Conservation (phyloP, 2,797 vertebrate species). For the Mallotus villosus region DNA sequence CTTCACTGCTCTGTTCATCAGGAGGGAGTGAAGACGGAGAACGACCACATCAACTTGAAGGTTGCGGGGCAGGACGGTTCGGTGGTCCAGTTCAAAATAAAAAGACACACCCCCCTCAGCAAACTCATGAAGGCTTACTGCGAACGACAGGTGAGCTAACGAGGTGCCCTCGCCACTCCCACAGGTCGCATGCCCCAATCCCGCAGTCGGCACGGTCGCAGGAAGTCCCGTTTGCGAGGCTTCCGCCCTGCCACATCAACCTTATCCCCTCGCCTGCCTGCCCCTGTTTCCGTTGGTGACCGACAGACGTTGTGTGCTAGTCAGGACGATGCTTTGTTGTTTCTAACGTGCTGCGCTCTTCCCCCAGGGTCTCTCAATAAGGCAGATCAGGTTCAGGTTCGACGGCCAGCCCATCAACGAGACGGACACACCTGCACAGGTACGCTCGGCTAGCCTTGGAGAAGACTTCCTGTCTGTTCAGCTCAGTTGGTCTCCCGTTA, state of each 20-base stretch:
- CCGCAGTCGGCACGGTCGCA: too few relatives aligned
- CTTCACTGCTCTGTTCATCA: conserved; percentile 46
- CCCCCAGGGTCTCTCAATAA: conserved; percentile 89
- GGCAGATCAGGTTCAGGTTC: conserved; percentile 94
- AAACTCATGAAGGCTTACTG: conserved; percentile 96
- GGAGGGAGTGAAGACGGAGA: conserved; percentile 93
- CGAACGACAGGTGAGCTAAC: conserved; percentile 84
- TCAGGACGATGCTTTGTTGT: background rate
- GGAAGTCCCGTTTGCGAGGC: background rate
- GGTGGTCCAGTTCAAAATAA: conserved; percentile 94
- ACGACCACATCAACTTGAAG: conserved; percentile 93
- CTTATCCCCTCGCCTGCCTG: background rate
- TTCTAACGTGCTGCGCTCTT: background rate
- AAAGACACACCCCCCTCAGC: conserved; percentile 90
- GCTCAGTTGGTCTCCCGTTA: too few relatives aligned
- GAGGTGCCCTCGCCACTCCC: too few relatives aligned
- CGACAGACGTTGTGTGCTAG: too few relatives aligned
- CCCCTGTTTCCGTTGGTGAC: too few relatives aligned
- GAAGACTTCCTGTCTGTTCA: background rate
- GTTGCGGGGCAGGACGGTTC: conserved; percentile 92
- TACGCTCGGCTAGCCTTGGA: conserved; percentile 47
- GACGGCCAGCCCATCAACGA: conserved; percentile 94
- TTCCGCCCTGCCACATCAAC: background rate
- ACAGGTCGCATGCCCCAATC: too few relatives aligned
- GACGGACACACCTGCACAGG: conserved; percentile 94